phyloP scores from a whole-genome alignment of 2,113 vertebrate genomes.

The Protobothrops flavoviridis region DNA sequence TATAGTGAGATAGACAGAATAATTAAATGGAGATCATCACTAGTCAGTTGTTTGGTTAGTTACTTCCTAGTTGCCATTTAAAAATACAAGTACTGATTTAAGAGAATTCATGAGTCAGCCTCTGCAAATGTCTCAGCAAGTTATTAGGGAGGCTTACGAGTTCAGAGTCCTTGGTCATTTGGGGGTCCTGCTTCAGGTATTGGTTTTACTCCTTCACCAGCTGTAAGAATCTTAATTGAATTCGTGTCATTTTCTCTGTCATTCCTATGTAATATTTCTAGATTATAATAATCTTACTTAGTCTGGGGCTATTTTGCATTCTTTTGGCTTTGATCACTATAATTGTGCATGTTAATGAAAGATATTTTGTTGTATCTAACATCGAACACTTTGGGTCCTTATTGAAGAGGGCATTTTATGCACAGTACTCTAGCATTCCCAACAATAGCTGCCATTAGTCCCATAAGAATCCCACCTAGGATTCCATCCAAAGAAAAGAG shows the following conservation, averaged over 20 bases:
- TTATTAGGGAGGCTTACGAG: background rate
- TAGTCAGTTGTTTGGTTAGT: background rate
- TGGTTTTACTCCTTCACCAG: background rate
- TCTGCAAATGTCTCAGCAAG: background rate
- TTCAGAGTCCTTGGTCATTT: background rate
- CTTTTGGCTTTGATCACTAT: background rate
- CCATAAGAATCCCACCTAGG: background rate
- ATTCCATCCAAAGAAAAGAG: background rate
- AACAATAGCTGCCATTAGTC: background rate
- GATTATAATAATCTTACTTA: background rate
- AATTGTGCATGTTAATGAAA: background rate
- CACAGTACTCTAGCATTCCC: background rate
- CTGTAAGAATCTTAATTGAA: background rate
- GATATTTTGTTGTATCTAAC: background rate
- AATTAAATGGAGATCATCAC: background rate
- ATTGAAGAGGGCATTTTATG: background rate
- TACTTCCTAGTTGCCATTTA: background rate
- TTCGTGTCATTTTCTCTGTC: background rate
- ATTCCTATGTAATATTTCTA: background rate
- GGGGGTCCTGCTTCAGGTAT: background rate
- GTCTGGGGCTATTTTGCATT: background rate
- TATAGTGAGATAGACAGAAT: background rate
- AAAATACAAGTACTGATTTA: background rate
- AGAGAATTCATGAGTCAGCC: background rate
- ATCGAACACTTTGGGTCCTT: background rate